Evolutionary conservation across 2,113 vertebrate species (phyloP), one percentile per base, ranked within the genome.

Genomic region (Phaethornis superciliosus): DNA sequence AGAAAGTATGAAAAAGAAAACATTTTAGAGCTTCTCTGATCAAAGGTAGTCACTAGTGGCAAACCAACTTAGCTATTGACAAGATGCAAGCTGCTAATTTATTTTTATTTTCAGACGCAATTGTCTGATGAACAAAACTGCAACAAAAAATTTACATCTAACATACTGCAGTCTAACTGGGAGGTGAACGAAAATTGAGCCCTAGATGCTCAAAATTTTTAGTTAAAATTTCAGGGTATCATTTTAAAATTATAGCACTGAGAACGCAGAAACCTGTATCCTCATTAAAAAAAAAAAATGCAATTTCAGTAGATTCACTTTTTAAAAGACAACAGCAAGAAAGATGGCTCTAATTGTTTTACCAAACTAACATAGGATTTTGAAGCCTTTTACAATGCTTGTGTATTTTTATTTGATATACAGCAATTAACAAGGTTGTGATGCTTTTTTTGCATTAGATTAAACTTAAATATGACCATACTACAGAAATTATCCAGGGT

Each of bases 1-100:
- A 75, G 3, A 86, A 40, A 40, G 40, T 12, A 40, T 40, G 40
- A 63, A 81, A 78, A 77, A 75, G 3, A 86, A 6, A 35, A 12
- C 0, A 1, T 46, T 69, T 47, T 68, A 75, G 37, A 81, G 26
- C 42, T 71, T 83, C 51, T 37, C 52, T 24, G 72, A 51, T 69
- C 60, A 84, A 92, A 85, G 51, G 26, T n/a, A 69, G 22, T 30
- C 0, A 0, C 26, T 30, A 47, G 35, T 62, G 27, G 35, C 70
- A 93, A 76, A 95, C 47, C 35, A 69, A 47, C 26, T 8, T 28
- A 92, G n/a, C 37, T 79, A 76, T 60, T 49, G 76, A 81, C 44
- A 88, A 79, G 19, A 81, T 12, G 11, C 22, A 77, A 93, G 24
- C 35, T 51, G 62, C 12, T n/a, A 65, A 62, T 20, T 69, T 0